phyloP scores from a whole-genome alignment of 2,888 invertebrate genomes.

The Brachyptera risi region DNA sequence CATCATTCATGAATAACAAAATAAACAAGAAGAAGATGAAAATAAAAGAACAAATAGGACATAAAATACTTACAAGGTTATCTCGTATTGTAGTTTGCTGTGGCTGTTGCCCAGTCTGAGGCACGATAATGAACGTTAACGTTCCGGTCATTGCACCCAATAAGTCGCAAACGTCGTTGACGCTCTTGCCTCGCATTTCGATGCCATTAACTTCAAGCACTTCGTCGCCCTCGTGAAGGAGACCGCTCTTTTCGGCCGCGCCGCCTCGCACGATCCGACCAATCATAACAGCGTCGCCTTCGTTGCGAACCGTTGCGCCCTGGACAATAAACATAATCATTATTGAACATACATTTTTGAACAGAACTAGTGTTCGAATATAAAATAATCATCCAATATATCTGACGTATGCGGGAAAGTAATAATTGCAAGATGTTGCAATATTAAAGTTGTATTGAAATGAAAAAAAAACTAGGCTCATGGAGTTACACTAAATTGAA shows the following conservation, averaged over 20 bases:
- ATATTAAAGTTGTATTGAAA: no score
- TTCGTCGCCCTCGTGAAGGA: slow-evolving; percentile 95
- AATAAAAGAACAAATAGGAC: no score
- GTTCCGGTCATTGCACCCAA: slow-evolving; percentile 91
- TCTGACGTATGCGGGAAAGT: no score
- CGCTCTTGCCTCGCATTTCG: slow-evolving; percentile 92
- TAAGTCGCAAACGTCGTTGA: slow-evolving; percentile 96
- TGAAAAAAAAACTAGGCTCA: no score
- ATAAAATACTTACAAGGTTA: slow-evolving; percentile 36
- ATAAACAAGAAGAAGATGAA: no score
- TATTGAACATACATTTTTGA: no score
- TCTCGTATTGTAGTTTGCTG: slow-evolving; percentile 41
- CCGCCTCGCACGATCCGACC: slow-evolving; percentile 96
- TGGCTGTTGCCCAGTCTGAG: slow-evolving; percentile 53
- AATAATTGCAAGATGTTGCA: no score
- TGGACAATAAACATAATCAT: no score
- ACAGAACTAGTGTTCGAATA: no score
- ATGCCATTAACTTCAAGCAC: slow-evolving; percentile 94
- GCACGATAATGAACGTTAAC: slow-evolving; percentile 83
- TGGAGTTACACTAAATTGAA: no score
- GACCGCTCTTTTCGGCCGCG: slow-evolving; percentile 91
- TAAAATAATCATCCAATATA: no score
- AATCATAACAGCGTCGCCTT: slow-evolving; percentile 93
- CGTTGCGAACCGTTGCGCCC: slow-evolving; percentile 73
- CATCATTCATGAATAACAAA: no score